Percentiles rank a stretch among this genome's conserved stretches.
Evolutionary conservation across 2,113 vertebrate species (phyloP).

Genomic region (Oryzias curvinotus): DNA sequence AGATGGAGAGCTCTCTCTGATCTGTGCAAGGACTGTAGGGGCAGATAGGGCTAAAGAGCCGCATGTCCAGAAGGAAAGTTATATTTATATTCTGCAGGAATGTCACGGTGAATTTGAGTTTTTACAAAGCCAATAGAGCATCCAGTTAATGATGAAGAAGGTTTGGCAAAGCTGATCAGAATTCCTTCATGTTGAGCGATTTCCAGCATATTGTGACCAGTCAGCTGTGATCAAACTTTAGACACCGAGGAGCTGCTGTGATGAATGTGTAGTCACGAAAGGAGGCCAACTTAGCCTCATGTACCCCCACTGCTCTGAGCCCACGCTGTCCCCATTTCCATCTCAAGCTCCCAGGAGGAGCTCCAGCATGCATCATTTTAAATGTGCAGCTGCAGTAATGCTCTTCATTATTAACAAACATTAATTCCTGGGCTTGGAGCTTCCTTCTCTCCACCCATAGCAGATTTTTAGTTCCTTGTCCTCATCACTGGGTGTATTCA

Average conservation of each 20-base stretch:
- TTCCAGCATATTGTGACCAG: conserved; percentile 14
- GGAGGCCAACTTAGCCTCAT: conserved; percentile 41
- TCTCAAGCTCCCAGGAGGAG: conserved; percentile 26
- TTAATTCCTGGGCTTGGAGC: neutral
- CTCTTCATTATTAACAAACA: conserved; percentile 38
- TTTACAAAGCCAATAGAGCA: neutral
- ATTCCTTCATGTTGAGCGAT: neutral
- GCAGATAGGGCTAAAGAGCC: conserved; percentile 15
- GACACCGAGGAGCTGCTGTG: conserved; percentile 20
- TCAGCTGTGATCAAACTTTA: conserved; percentile 25
- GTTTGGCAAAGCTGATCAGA: neutral
- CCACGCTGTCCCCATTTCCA: conserved; percentile 48
- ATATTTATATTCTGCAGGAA: too few species aligned
- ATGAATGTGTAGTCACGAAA: conserved; percentile 54
- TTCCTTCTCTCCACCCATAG: neutral
- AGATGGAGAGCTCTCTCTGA: conserved; percentile 37
- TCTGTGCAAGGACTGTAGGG: conserved; percentile 62
- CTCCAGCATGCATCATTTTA: conserved; percentile 37
- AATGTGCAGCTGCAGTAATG: conserved; percentile 16
- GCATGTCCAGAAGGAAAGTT: neutral
- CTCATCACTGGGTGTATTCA: neutral
- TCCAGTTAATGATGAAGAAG: neutral
- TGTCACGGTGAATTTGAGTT: too few species aligned
- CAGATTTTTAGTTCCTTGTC: neutral
- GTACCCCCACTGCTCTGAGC: conserved; percentile 25